Percentiles rank a stretch among this genome's conserved stretches.
Evolutionary conservation across 2,888 invertebrate species (phyloP).

Genomic region (Limnephilus auricula): DNA sequence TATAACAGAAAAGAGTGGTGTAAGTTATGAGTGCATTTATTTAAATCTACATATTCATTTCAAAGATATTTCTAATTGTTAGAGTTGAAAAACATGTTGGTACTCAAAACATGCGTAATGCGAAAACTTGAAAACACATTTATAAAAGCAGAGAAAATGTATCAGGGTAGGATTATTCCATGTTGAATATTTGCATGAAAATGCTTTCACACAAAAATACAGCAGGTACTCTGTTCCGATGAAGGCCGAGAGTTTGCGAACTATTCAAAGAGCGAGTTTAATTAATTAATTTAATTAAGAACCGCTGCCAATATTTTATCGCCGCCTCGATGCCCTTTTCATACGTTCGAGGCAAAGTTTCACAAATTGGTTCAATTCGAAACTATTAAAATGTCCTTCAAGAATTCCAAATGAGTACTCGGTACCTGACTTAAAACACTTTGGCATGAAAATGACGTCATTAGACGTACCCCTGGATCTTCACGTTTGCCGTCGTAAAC

Average conservation of each 20-base stretch:
- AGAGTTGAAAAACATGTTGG: neutral
- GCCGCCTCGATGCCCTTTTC: constrained; percentile 43
- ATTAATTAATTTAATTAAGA: constrained; percentile 63
- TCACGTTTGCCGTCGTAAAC: neutral
- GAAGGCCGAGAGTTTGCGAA: neutral
- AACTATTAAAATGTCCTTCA: constrained; percentile 19
- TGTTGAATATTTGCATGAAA: constrained; percentile 6
- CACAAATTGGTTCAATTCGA: constrained; percentile 15
- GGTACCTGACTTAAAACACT: neutral
- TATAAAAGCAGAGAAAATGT: neutral
- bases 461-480: neutral
- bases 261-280: constrained; percentile 2
- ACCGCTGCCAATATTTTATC: constrained; percentile 49
- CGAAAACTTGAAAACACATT: neutral
- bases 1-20: too few relatives aligned
- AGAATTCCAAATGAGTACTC: neutral
- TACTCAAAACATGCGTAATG: neutral
- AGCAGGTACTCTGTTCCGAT: neutral
- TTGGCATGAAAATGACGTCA: neutral
- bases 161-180: neutral
- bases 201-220: constrained; percentile 9
- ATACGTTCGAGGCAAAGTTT: constrained; percentile 15
- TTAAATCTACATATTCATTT: neutral
- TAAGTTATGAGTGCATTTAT: too few relatives aligned
- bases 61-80: neutral